Percentiles rank a stretch among this genome's conserved stretches.
phyloP scores from a whole-genome alignment of 2,797 vertebrate genomes.

The Lates japonicus region DNA sequence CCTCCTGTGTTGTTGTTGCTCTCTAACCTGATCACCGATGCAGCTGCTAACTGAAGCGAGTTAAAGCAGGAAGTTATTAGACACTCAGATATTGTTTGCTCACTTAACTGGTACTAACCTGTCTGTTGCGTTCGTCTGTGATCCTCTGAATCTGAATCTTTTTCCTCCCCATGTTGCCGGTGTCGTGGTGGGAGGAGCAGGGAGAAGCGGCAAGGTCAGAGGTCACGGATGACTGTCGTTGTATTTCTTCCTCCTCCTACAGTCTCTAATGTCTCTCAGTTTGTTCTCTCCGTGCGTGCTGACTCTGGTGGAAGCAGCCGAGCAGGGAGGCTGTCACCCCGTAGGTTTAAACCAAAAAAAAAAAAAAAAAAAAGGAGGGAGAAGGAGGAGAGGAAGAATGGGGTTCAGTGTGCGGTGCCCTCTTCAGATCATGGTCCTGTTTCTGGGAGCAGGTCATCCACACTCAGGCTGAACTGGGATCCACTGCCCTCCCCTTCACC shows the following conservation, averaged over 20 bases:
- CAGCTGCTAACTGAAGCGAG: neutral
- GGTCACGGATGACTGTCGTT: constrained; percentile 65
- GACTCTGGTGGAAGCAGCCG: constrained; percentile 66
- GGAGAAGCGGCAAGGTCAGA: constrained; percentile 61
- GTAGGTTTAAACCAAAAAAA: constrained; percentile 15
- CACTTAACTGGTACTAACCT: constrained; percentile 84
- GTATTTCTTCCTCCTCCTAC: constrained; percentile 42
- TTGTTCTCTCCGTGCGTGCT: constrained; percentile 44
- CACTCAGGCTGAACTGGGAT: constrained; percentile 69
- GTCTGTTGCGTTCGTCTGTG: constrained; percentile 97
- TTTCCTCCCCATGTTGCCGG: constrained; percentile 96
- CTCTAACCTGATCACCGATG: constrained; percentile 2
- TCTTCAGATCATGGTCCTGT: constrained; percentile 86
- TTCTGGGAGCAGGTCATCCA: constrained; percentile 72
- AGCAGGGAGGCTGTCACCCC: constrained; percentile 55
- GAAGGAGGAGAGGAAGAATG: constrained; percentile 73
- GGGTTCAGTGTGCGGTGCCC: constrained; percentile 60
- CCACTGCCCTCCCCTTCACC: constrained; percentile 80
- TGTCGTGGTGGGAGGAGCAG: constrained; percentile 73
- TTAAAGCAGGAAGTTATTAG: too few relatives aligned
- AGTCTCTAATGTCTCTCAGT: constrained; percentile 3
- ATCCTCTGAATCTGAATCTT: constrained; percentile 99
- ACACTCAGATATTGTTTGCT: neutral
- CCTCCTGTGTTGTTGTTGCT: neutral
- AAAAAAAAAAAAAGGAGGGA: constrained; percentile 46